Evolutionary conservation across 1,140 invertebrate genomes (phyloP), one percentile per base, ranked within the genome.

Genomic region (Danaus melanippus): DNA sequence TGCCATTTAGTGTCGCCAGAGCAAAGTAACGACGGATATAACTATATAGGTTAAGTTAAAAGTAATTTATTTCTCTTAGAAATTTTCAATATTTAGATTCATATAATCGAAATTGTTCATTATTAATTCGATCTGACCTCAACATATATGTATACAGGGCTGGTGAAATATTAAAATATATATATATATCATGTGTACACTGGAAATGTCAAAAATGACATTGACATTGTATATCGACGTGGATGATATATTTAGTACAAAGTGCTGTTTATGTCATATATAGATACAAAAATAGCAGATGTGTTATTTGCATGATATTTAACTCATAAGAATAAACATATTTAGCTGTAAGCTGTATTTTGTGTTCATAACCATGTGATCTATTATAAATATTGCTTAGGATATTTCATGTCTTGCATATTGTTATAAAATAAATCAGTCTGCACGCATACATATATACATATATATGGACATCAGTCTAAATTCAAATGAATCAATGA

Each of bases 341-440:
- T 45, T 44, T 76, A 76, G 66, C 50, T 69, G 46, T 75, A 68
- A 77, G 71, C 68, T 62, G 66, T 74, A 68, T 75, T 79, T 79
- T 80, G 79, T 83, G 79, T 83, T 83, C 79, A 80, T 72, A 49
- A 74, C 59, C 55, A 67, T 75, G 77, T 79, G 73, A 78, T 80
- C 68, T 69, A 67, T 56, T 66, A 32, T 32, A 57, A 68, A 62
- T 67, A 62, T 68, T 44, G 64, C 68, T 60, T 74, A 51, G 17
- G 32, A 50, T 50, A 40, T 60, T 43, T 53, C 43, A 60, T 60
- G 53, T 60, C 58, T 60, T 60, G 49, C 53, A 60, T 55, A 52
- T 56, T 32, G 21, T 32, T 2, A 32, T 32, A 5, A 3, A 32
- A 32, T 5, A 32, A 32, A 32, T 32, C 21, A 32, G 21, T 32